phyloP scores from a whole-genome alignment of 2,888 invertebrate genomes.

The Axea sp. region DNA sequence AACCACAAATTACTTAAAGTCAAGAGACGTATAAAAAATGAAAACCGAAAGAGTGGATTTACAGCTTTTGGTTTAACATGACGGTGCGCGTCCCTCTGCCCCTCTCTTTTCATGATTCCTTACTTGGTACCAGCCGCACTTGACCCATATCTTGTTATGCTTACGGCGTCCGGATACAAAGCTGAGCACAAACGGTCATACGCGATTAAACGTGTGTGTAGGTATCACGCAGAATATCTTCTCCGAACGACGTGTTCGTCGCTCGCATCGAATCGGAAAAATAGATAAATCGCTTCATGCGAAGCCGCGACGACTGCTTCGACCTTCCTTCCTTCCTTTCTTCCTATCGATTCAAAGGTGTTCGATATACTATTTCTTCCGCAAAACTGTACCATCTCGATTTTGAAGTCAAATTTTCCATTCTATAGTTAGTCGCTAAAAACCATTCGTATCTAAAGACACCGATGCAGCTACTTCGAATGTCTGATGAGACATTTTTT shows the following conservation, averaged over 20 bases:
- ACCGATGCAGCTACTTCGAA: too few relatives aligned
- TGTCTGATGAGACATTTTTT: too few relatives aligned
- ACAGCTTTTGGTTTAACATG: slow-evolving; percentile 61
- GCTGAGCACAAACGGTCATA: slow-evolving; percentile 41
- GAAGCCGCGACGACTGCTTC: slow-evolving; percentile 49
- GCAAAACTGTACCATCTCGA: too few relatives aligned
- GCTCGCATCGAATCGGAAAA: slow-evolving; percentile 15
- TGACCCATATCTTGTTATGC: slow-evolving; percentile 79
- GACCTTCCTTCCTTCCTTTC: slow-evolving; percentile 61
- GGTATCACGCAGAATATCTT: slow-evolving; percentile 38
- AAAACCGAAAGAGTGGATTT: slow-evolving; percentile 59
- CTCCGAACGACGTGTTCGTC: slow-evolving; percentile 7
- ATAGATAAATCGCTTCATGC: slow-evolving; percentile 44
- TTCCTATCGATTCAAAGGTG: slow-evolving; percentile 48
- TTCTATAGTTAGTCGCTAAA: too few relatives aligned
- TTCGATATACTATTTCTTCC: slow-evolving; percentile 62
- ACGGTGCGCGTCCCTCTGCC: slow-evolving; percentile 51
- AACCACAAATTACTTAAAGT: slow-evolving; percentile 52
- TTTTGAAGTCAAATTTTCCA: too few relatives aligned
- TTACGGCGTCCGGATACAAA: slow-evolving; percentile 76
- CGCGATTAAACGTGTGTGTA: slow-evolving; percentile 25
- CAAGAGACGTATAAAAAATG: slow-evolving; percentile 36
- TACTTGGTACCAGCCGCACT: slow-evolving; percentile 77
- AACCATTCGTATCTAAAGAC: too few relatives aligned
- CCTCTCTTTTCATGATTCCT: slow-evolving; percentile 65